Percentiles rank a stretch among this genome's conserved stretches.
phyloP scores from a whole-genome alignment of 2,797 vertebrate species.

The Prionace glauca region DNA sequence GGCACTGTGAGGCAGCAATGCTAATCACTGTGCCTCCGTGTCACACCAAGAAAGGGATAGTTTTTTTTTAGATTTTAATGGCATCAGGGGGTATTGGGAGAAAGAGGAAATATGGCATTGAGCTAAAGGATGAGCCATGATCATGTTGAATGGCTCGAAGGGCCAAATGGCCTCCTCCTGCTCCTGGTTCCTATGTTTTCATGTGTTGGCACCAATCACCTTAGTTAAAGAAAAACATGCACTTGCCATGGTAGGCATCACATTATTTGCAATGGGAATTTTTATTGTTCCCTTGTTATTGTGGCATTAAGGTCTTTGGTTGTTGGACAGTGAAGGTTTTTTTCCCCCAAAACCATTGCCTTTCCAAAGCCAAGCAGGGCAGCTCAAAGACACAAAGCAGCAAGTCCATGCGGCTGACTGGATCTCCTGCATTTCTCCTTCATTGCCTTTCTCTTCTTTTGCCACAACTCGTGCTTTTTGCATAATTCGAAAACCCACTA shows the following conservation, averaged over 20 bases:
- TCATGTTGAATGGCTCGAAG: too few relatives aligned
- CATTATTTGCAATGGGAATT: not conserved
- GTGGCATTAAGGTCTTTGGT: not conserved
- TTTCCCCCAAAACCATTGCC: not conserved
- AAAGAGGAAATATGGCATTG: too few relatives aligned
- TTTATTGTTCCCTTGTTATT: not conserved
- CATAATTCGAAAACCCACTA: not conserved
- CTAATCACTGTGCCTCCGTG: too few relatives aligned
- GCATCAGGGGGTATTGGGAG: too few relatives aligned
- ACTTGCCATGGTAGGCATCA: too few relatives aligned
- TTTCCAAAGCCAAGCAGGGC: not conserved
- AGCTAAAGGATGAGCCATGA: too few relatives aligned
- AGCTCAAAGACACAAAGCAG: not conserved
- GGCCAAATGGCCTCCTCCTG: too few relatives aligned
- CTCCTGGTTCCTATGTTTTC: not conserved
- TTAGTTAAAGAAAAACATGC: not conserved
- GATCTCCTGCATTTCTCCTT: not conserved
- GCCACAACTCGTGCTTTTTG: not conserved
- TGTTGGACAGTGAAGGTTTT: not conserved
- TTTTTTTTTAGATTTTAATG: too few relatives aligned
- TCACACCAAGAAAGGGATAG: too few relatives aligned
- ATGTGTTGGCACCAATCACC: not conserved
- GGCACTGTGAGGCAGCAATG: too few relatives aligned
- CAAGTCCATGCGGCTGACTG: not conserved
- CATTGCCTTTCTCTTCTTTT: not conserved